Base-by-base conservation (phyloP, 1,140 invertebrate genomes). In the Drosophila punjabiensis region DNA sequence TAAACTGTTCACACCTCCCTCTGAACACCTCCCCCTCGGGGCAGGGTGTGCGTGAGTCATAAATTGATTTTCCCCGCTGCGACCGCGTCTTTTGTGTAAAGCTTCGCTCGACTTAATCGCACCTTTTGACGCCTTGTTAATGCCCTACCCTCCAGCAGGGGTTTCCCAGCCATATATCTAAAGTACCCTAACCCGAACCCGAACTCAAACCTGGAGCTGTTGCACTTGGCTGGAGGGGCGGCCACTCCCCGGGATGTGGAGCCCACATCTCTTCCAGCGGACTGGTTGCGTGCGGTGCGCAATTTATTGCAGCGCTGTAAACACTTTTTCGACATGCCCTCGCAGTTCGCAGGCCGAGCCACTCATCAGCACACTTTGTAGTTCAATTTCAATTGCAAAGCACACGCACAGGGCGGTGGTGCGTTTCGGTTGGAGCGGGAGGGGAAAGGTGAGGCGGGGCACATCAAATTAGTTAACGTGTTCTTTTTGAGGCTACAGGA, bases 281-380 rank as follows among this genome's bases (percentile, higher is more conserved):
- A 55, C 81, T 77, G 52, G 62, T 90, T 77, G 86, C 86, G 86
- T 90, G 86, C 39, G 56, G 65, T 66, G 66, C 69, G 79, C 65
- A 66, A 91, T 90, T 91, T 82, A 90, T 89, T 90, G 86, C 86
- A 90, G 59, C 47, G 79, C 82, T 91, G 82, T 89, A 82, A 89
- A 90, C 82, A 89, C 82, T 80, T 82, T 69, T 86, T 61, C 59
- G 53, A 53, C 50, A 59, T 61, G 64, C 81, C 64, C 79, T 63
- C 64, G 39, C 75, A 33, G 52, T 50, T 50, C 48, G n/a, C 45
- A 37, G 56, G 33, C 65, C 50, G 58, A 39, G 30, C 30, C 69
- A 74, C 63, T 48, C 78, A 65, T 75, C 70, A 69, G 66, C 52
- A 68, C 83, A 86, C 82, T 67, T 86, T 91, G 79, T 82, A 91